These are phyloP conservation scores for Bovichtus diacanthus DNA, from an alignment of 2,797 vertebrate genomes.

Conservation along the genomic window DNA sequence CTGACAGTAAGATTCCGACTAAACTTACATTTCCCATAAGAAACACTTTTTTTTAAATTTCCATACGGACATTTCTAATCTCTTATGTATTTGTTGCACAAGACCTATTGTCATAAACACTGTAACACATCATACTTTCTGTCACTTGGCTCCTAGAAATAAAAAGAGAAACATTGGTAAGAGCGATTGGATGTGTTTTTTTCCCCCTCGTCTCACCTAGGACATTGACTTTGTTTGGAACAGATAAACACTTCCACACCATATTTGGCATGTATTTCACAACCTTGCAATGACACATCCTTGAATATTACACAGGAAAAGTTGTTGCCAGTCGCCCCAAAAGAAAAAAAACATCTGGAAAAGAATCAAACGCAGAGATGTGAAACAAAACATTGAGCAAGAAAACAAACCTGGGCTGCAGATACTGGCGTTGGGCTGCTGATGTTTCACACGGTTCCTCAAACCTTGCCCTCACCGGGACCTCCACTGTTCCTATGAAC, in stretches of 20 bases:
- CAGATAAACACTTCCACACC: conserved; percentile 37
- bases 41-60: neutral
- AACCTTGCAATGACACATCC: conserved; percentile 40
- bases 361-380: conserved; percentile 48
- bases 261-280: conserved; percentile 39
- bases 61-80: neutral
- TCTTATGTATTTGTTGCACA: neutral
- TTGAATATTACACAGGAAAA: conserved; percentile 45
- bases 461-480: conserved; percentile 61
- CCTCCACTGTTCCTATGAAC: conserved; percentile 67
- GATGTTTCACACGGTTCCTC: conserved; percentile 43
- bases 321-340: conserved; percentile 28
- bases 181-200: conserved; percentile 17
- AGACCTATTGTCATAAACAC: conserved; percentile 3
- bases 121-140: neutral
- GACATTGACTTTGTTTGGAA: conserved; percentile 30
- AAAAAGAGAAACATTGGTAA: neutral
- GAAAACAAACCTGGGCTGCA: conserved; percentile 61
- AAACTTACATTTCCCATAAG: neutral
- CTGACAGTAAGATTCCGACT: conserved; percentile 4
- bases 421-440: conserved; percentile 9
- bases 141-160: neutral
- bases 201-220: neutral
- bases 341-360: conserved; percentile 47
- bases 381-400: conserved; percentile 58